Evolutionary conservation across 2,797 vertebrate genomes (phyloP), one percentile per base, ranked within the genome.

Genomic region (Rhadinocentrus ornatus): DNA sequence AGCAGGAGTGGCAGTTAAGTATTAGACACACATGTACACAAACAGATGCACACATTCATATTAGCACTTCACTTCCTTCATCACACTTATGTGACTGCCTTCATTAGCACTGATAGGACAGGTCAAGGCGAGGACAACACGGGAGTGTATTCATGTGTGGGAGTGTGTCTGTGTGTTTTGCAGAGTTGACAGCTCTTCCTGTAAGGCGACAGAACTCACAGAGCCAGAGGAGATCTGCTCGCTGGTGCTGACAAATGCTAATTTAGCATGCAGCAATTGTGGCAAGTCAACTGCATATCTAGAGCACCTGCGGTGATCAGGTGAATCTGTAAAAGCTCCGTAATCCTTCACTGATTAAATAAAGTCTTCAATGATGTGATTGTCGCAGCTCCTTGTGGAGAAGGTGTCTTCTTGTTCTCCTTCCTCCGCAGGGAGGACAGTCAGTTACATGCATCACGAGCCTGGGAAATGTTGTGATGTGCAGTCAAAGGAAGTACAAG

Each of bases 31-130:
- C 54, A 60, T 8, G 50, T 24, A 29, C 60, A 34, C 58, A 37
- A 37, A 44, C 29, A 67, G 37, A 9, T 3, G 10, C 54, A 74
- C 72, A 65, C 32, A 50, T 22, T 57, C 69, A 77, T 24, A 66
- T 70, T 69, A 82, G 75, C 78, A 55, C 76, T 72, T 41, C 61
- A 18, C 80, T 31, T 60, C 67, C 56, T 46, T 78, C 73, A 65
- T 71, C 34, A 13, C 78, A 27, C 76, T 35, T 73, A 82, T 59
- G 73, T 63, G 77, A 65, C 81, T 69, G 66, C 74, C 76, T 83
- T 86, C 81, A 88, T 90, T 86, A 88, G 75, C 73, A 1, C 59
- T 52, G 82, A 82, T 71, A 57, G 82, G 78, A 53, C 75, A 71
- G 79, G 83, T 81, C 74, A 15, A 73, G 37, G 75, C 64, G 9